Evolutionary conservation across 53 echinoderm and acorn worm genomes (phyloP), one percentile per base, ranked within the genome.

Genomic region (Echinometra lucunter): DNA sequence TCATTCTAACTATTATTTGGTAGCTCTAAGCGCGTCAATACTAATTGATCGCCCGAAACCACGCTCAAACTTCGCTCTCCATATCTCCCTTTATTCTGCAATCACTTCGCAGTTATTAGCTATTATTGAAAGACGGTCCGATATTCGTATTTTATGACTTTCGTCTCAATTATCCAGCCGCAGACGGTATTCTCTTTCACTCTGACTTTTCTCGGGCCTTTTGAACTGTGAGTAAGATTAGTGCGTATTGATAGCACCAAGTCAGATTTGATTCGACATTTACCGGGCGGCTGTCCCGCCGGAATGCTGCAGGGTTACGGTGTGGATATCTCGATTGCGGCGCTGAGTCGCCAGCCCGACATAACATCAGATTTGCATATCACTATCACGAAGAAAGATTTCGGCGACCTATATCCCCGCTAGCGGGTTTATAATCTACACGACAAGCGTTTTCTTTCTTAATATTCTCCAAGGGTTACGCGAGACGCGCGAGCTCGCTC

Each of bases 291-390:
- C 58, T 83, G 44, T 83, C 94, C 83, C 93, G 93, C 42, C 85
- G 85, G 85, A 94, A 42, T 83, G 85, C 85, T 83, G 66, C 83
- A 30, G 94, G 94, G 83, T 83, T 60, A 25, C 30, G 85, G 94
- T 58, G 44, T 83, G 57, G 83, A 63, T 85, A 67, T 94, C 94
- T 82, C 94, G 58, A 60, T 58, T 32, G 83, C 94, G 94, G 80
- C 82, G 42, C 47, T 63, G 40, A 82, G 94, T 94, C 94, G 94
- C 94, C 94, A 94, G 56, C 53, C 94, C 94, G 66, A 85, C 93
- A 94, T 42, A 94, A 94, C 94, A 94, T 94, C 94, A 83, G 67
- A 94, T 94, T 94, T 94, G 94, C 94, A 94, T 94, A 94, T 45
- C 85, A 44, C 82, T 67, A 94, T 66, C 94, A 85, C 6, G 53